Conservation (phyloP, 1,140 invertebrate genomes). For the Dufourea novaeangliae region DNA sequence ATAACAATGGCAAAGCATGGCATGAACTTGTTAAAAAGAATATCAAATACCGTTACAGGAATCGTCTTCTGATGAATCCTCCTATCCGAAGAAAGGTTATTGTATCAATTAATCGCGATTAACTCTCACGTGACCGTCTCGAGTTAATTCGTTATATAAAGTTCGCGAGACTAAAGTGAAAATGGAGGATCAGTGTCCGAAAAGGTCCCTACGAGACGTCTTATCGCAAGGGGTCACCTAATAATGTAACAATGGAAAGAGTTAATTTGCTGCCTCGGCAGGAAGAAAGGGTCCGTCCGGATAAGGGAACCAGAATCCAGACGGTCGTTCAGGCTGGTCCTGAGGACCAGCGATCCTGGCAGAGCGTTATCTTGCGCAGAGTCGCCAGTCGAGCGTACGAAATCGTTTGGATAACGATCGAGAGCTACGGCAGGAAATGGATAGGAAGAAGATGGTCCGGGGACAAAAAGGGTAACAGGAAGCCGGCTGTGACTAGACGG, state of each 20-base stretch:
- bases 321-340: conserved; percentile 51
- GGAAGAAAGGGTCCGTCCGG: conserved; percentile 8
- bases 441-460: conserved; percentile 13
- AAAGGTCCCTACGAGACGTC: not conserved
- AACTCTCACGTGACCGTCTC: not conserved
- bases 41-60: no score
- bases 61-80: no score
- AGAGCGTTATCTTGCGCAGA: conserved; percentile 44
- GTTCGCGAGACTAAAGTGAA: not conserved
- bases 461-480: conserved; percentile 35
- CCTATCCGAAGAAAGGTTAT: no score
- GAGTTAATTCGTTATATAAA: conserved; percentile 23
- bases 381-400: conserved; percentile 27
- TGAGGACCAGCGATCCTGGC: conserved; percentile 41
- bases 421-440: conserved; percentile 45
- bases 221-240: conserved; percentile 6
- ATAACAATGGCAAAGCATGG: no score
- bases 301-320: conserved; percentile 49
- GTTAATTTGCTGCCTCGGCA: conserved; percentile 54
- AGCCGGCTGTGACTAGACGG: conserved; percentile 32
- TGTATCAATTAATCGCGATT: no score
- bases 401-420: conserved; percentile 68
- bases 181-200: not conserved
- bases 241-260: conserved; percentile 58
- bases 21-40: no score